phyloP scores from a whole-genome alignment of 1,140 invertebrate species.

The Diorhabda elongata region DNA sequence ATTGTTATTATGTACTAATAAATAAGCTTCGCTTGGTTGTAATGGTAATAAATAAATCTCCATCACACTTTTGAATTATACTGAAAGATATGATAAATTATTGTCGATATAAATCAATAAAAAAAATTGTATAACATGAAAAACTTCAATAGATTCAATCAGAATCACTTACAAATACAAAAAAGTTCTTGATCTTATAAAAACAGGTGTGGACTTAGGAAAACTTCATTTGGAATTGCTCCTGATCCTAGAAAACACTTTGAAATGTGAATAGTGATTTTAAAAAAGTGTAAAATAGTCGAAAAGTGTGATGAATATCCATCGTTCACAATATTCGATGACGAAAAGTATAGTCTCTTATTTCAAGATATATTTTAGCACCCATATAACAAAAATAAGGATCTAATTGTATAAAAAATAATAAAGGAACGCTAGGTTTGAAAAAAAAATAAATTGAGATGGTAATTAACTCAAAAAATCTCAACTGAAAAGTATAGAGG shows the following conservation, averaged over 20 bases:
- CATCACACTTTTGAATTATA: not conserved
- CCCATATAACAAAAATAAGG: too few relatives aligned
- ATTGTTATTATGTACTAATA: not conserved
- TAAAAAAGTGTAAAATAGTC: not conserved
- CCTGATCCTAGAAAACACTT: not conserved
- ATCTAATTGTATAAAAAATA: too few relatives aligned
- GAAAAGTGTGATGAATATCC: too few relatives aligned
- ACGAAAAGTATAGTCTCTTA: too few relatives aligned
- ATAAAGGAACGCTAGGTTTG: too few relatives aligned
- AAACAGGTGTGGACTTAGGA: not conserved
- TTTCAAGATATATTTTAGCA: too few relatives aligned
- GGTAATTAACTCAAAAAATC: not conserved
- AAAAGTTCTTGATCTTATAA: not conserved
- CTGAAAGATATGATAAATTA: not conserved
- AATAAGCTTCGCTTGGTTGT: not conserved
- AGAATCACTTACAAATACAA: not conserved
- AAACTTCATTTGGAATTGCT: too few relatives aligned
- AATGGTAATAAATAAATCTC: not conserved
- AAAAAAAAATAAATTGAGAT: not conserved
- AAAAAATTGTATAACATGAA: not conserved
- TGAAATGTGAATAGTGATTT: not conserved
- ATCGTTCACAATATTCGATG: too few relatives aligned
- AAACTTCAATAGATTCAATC: not conserved
- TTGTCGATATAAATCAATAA: not conserved
- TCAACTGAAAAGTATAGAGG: not conserved